Base-by-base conservation (phyloP, 1,140 invertebrate genomes). In the Battus philenor region DNA sequence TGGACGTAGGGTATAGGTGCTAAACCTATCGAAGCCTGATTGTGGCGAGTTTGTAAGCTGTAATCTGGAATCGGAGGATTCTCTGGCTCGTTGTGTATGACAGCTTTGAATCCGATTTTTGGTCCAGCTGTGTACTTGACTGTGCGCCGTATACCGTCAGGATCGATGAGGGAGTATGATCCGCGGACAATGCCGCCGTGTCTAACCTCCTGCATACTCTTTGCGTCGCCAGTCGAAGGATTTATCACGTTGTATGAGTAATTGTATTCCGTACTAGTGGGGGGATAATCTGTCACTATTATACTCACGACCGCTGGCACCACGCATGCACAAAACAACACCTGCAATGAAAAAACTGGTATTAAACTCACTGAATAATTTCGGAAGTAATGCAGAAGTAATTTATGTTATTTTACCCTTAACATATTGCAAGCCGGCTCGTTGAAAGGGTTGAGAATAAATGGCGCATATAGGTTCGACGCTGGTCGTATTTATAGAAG, bases 81-180 rank as follows among this genome's bases (percentile, higher is more conserved):
- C 4, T 33, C 29, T 3, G 68, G 72, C 31, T 89, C 87, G 47
- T 81, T 87, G 2, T 74, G 73, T 1, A 93, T 88, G 11, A 90
- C 79, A 1, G 92, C 92, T 74, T 92, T 89, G 72, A 93, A 92
- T 10, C 92, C 92, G 44, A 87, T 89, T 59, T 90, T 86, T 0
- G 90, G 83, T 54, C 92, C 91, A 4, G 92, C 91, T 1, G 89
- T 91, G 74, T 93, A 94, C 20, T 92, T 88, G 2, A 93, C 92
- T 18, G 89, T 90, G 17, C 92, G 87, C 33, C 88, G 81, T 20
- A 88, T 91, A 5, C 92, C 92, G 65, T 93, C 90, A 7, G 90
- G 86, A 50, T 90, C 89, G 15, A 90, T 59, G 2, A 91, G 68
- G 17, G 86, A 87, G 55, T 91, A 91, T 7, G 81, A 75, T 16